A percentile compares a stretch with the other conserved stretches of the same genome.
These are phyloP conservation scores for Condylura cristata DNA, from an alignment of 2,113 vertebrate species.

Conservation along the genomic window DNA sequence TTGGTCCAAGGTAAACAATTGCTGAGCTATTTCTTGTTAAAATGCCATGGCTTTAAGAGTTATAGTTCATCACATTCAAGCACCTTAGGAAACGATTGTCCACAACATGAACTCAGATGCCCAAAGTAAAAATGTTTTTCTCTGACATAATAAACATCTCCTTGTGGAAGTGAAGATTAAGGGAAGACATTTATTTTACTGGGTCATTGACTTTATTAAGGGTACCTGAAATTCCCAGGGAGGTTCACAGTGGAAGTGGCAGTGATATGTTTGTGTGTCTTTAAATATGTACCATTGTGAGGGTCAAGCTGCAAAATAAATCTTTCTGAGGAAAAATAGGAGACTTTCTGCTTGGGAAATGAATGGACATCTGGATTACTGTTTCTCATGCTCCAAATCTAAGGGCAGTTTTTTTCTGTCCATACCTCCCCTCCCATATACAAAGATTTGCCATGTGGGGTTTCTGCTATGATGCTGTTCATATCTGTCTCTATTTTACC, in stretches of 20 bases:
- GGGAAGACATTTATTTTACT: constrained; percentile 71
- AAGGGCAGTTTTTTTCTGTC: background rate
- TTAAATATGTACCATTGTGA: constrained; percentile 61
- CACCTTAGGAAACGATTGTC: constrained; percentile 38
- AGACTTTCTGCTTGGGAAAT: constrained; percentile 50
- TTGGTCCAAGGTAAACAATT: constrained; percentile 29
- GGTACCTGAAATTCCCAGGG: constrained; percentile 63
- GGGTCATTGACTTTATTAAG: constrained; percentile 45
- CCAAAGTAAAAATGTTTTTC: constrained; percentile 45
- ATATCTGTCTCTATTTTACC: background rate
- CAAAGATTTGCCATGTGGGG: background rate
- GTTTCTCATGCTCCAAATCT: constrained; percentile 49
- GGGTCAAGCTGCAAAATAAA: constrained; percentile 54
- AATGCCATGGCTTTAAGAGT: constrained; percentile 50
- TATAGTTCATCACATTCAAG: constrained; percentile 45
- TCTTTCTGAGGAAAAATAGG: constrained; percentile 63
- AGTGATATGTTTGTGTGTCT: constrained; percentile 60
- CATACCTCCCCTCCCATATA: background rate
- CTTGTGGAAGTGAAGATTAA: constrained; percentile 57
- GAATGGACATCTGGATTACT: constrained; percentile 33
- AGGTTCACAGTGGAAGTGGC: constrained; percentile 54
- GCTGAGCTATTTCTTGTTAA: constrained; percentile 55
- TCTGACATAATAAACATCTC: constrained; percentile 66
- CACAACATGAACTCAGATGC: constrained; percentile 42
- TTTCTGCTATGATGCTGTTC: background rate